Conservation (phyloP, 2,888 invertebrate genomes). For the Maniola hyperantus region DNA sequence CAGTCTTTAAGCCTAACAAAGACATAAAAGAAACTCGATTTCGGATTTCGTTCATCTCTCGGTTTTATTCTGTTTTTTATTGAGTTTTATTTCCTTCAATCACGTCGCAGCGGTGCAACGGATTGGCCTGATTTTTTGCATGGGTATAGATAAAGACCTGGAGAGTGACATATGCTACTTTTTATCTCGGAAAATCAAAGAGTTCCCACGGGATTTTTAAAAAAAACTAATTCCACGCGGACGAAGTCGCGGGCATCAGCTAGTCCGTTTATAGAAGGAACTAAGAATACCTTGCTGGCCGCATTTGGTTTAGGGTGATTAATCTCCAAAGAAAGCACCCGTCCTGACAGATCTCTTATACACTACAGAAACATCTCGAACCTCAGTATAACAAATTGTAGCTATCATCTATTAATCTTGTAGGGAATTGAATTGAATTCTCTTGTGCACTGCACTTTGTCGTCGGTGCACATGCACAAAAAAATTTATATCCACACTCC, state of each 20-base stretch:
- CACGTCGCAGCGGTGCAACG: too few species aligned
- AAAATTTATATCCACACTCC: too few species aligned
- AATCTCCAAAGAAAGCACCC: conserved; percentile 41
- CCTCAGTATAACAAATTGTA: conserved; percentile 40
- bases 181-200: too few species aligned
- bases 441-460: conserved; percentile 2
- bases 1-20: conserved; percentile 30
- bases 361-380: conserved; percentile 40
- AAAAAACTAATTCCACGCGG: too few species aligned
- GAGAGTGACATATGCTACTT: too few species aligned
- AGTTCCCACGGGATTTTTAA: too few species aligned
- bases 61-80: conserved; percentile 19
- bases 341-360: conserved; percentile 13
- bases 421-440: conserved; percentile 22
- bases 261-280: not conserved
- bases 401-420: conserved; percentile 45
- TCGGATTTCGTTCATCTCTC: conserved; percentile 17
- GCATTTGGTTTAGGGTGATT: conserved; percentile 38
- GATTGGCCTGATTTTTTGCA: too few species aligned
- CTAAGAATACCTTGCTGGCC: conserved; percentile 26
- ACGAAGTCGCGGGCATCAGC: too few species aligned
- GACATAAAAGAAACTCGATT: conserved; percentile 29
- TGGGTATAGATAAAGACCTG: too few species aligned
- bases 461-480: too few species aligned
- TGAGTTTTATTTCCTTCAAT: conserved; percentile 2